A percentile compares a stretch with the other conserved stretches of the same genome.
Evolutionary conservation across 2,113 vertebrate genomes (phyloP).

Genomic region (Callocephalon fimbriatum): DNA sequence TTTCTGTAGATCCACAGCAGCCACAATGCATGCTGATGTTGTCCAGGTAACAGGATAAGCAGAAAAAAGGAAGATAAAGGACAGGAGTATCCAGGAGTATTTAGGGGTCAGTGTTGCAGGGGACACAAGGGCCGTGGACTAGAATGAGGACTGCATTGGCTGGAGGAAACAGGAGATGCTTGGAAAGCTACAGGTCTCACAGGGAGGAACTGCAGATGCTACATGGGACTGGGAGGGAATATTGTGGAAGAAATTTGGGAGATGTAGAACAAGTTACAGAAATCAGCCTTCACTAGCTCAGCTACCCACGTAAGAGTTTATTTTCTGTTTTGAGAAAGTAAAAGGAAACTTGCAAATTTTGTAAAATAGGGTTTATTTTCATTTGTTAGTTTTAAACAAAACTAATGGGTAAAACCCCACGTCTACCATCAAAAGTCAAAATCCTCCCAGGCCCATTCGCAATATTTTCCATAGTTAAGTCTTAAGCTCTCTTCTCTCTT

Average conservation of each 20-base stretch:
- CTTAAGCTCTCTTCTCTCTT: not conserved
- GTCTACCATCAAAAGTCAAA: not conserved
- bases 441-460: not conserved
- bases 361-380: not conserved
- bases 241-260: not conserved
- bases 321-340: not conserved
- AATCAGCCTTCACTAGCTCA: not conserved
- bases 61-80: not conserved
- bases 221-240: not conserved
- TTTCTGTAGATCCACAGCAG: not conserved
- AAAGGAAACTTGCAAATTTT: not conserved
- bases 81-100: not conserved
- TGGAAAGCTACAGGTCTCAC: not conserved
- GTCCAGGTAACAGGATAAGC: not conserved
- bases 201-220: not conserved
- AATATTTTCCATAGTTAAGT: not conserved
- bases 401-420: not conserved
- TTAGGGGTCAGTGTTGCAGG: not conserved
- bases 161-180: not conserved
- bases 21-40: not conserved
- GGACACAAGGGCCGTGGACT: not conserved
- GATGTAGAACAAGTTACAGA: not conserved
- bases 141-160: rapidly evolving
- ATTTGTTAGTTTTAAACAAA: not conserved
- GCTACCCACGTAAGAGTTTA: not conserved